Evolutionary conservation across 2,113 vertebrate species (phyloP).

Genomic region (Odocoileus hemionus): DNA sequence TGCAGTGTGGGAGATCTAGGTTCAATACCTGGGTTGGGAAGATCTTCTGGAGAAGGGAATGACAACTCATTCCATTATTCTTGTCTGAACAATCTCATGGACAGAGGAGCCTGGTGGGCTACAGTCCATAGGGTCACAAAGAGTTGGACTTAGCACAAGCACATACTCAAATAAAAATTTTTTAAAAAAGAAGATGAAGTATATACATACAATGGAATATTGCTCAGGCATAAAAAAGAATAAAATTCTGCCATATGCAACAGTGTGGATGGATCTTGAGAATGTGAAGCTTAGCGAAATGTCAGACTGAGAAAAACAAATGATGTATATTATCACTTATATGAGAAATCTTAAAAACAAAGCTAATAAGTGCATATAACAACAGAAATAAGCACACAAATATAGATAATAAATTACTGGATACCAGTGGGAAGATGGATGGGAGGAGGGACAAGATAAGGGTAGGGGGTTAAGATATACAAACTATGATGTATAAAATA

Average conservation of each 20-base stretch:
- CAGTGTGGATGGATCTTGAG: neutral
- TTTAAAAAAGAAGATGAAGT: neutral
- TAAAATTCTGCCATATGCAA: neutral
- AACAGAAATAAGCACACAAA: neutral
- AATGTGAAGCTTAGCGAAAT: rapidly evolving
- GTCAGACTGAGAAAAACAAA: neutral
- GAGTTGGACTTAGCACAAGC: neutral
- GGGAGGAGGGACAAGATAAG: neutral
- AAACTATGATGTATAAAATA: neutral
- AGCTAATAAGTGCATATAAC: neutral
- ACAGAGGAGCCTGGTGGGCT: neutral
- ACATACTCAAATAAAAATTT: neutral
- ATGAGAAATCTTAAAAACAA: neutral
- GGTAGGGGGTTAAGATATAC: neutral
- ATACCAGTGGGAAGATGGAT: neutral
- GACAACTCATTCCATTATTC: neutral
- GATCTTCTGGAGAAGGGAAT: neutral
- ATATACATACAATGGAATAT: neutral
- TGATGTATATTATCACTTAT: neutral
- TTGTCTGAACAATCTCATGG: neutral
- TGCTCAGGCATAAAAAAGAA: neutral
- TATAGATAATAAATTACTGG: neutral
- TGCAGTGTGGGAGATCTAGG: neutral
- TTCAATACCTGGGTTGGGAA: neutral
- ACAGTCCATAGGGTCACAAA: neutral